Percentiles rank a stretch among this genome's conserved stretches.
Evolutionary conservation across 2,797 vertebrate genomes (phyloP).

Genomic region (Orientallactaga sibirica): DNA sequence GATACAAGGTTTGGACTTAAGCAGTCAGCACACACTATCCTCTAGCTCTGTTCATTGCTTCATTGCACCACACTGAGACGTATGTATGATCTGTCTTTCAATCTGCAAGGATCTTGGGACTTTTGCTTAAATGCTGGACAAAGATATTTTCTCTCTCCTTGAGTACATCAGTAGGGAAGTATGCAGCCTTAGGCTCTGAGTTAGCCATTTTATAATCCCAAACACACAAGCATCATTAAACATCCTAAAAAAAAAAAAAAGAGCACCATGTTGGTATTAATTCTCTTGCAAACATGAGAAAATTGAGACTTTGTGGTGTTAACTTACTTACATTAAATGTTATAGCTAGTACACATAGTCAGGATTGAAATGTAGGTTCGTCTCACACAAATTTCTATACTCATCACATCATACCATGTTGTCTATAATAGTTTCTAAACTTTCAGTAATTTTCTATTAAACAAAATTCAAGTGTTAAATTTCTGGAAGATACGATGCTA

Average conservation of each 20-base stretch:
- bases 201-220: neutral
- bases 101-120: neutral
- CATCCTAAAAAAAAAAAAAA: neutral
- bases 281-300: constrained; percentile 12
- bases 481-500: neutral
- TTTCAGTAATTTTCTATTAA: constrained; percentile 44
- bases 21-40: neutral
- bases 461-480: constrained; percentile 2
- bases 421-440: neutral
- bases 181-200: neutral
- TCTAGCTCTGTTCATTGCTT: neutral
- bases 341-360: neutral
- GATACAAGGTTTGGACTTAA: neutral
- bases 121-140: neutral
- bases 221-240: neutral
- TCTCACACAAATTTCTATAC: constrained; percentile 4
- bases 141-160: constrained; percentile 4
- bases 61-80: neutral
- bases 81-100: neutral
- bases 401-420: neutral
- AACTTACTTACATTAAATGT: neutral
- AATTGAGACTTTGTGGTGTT: neutral
- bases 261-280: neutral
- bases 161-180: neutral
- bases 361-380: neutral